Evolutionary conservation across 2,797 vertebrate genomes (phyloP).

Genomic region (Micrastur ruficollis): DNA sequence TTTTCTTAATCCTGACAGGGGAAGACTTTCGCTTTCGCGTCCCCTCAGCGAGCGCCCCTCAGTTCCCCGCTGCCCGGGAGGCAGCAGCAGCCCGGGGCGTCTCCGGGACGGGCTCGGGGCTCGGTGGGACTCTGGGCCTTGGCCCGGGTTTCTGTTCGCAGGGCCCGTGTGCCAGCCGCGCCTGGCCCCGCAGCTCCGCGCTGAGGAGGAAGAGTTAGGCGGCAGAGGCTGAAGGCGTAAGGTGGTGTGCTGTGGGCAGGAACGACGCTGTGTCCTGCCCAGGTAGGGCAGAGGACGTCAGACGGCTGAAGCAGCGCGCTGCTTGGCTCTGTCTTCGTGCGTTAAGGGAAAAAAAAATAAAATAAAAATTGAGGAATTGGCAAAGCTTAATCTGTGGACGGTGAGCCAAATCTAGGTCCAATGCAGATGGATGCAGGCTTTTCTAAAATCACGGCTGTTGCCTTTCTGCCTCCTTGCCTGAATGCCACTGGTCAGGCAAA

Average conservation of each 20-base stretch:
- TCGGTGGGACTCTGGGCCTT: background rate
- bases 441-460: background rate
- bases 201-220: background rate
- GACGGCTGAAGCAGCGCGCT: accelerated
- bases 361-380: background rate
- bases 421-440: background rate
- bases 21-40: background rate
- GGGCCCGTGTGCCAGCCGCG: background rate
- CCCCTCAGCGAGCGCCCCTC: background rate
- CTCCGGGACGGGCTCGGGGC: background rate
- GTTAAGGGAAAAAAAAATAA: background rate
- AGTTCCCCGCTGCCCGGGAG: background rate
- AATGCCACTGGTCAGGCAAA: background rate
- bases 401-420: background rate
- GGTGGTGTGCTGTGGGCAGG: background rate
- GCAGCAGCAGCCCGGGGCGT: background rate
- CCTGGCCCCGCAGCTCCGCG: background rate
- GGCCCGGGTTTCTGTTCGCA: background rate
- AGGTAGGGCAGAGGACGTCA: background rate
- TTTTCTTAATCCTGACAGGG: accelerated
- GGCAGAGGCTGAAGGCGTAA: background rate
- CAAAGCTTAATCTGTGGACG: background rate
- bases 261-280: background rate
- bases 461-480: background rate
- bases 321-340: background rate